A percentile compares a stretch with the other conserved stretches of the same genome.
Conservation (phyloP, 1,140 invertebrate species). For the Oedothorax gibbosus region DNA sequence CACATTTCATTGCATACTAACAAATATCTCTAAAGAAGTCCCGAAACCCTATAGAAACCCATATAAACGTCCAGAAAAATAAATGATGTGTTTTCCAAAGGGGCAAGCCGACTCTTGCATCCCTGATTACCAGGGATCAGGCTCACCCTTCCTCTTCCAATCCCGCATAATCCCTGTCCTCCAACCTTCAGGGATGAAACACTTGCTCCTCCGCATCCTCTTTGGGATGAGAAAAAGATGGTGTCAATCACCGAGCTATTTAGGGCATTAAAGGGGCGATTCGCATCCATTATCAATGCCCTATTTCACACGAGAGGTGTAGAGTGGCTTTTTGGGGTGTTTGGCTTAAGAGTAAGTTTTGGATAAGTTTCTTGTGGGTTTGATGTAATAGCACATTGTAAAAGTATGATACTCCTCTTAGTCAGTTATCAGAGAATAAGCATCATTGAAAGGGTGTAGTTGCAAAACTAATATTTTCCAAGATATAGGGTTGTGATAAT, state of each 20-base stretch:
- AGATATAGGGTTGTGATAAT: too few species aligned
- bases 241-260: conserved; percentile 16
- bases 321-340: not conserved
- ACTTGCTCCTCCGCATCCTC: conserved; percentile 28
- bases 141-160: conserved; percentile 27
- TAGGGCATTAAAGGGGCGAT: conserved; percentile 45
- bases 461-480: too few species aligned
- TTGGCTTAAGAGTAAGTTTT: too few species aligned
- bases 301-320: conserved; percentile 5
- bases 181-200: conserved; percentile 30
- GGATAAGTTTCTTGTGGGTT: too few species aligned
- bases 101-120: conserved; percentile 17
- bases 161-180: conserved; percentile 30
- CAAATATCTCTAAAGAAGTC: not conserved
- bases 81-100: conserved; percentile 18
- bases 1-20: too few species aligned
- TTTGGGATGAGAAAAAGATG: conserved; percentile 17
- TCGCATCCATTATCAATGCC: conserved; percentile 39
- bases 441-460: too few species aligned
- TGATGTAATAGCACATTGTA: too few species aligned
- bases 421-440: too few species aligned
- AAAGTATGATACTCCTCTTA: too few species aligned
- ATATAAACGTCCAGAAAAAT: conserved; percentile 17
- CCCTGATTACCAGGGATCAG: conserved; percentile 34
- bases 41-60: not conserved